Conservation (phyloP, 1,140 invertebrate genomes). For the Sarcophaga bullata region DNA sequence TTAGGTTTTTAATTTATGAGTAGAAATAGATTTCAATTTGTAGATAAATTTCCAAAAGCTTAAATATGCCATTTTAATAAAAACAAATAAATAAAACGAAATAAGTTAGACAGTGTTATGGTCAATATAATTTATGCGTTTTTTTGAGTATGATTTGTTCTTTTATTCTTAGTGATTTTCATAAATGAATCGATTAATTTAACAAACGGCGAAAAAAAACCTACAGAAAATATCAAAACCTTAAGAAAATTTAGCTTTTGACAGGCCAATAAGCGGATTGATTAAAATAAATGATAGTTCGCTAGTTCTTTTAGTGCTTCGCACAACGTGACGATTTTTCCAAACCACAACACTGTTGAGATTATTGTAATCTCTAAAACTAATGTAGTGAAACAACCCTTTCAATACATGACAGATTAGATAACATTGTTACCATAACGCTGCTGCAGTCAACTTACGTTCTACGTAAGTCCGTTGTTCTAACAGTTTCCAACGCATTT, state of each 20-base stretch:
- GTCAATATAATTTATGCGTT: conserved; percentile 12
- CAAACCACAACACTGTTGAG: too few species aligned
- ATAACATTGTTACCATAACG: too few species aligned
- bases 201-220: too few species aligned
- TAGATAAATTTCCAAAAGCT: neutral
- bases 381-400: too few species aligned
- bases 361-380: too few species aligned
- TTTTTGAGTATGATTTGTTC: neutral
- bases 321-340: neutral
- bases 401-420: too few species aligned
- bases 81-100: neutral
- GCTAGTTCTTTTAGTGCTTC: neutral
- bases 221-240: neutral
- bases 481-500: too few species aligned
- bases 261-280: neutral
- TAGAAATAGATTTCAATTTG: conserved; percentile 1
- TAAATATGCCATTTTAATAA: neutral
- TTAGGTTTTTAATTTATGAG: neutral
- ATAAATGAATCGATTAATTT: neutral
- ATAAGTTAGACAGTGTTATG: neutral
- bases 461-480: too few species aligned
- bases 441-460: too few species aligned
- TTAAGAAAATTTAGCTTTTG: neutral
- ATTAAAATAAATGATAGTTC: neutral
- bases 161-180: neutral